A percentile compares a stretch with the other conserved stretches of the same genome.
phyloP scores from a whole-genome alignment of 1,140 invertebrate species.

The Drosophila melanica region DNA sequence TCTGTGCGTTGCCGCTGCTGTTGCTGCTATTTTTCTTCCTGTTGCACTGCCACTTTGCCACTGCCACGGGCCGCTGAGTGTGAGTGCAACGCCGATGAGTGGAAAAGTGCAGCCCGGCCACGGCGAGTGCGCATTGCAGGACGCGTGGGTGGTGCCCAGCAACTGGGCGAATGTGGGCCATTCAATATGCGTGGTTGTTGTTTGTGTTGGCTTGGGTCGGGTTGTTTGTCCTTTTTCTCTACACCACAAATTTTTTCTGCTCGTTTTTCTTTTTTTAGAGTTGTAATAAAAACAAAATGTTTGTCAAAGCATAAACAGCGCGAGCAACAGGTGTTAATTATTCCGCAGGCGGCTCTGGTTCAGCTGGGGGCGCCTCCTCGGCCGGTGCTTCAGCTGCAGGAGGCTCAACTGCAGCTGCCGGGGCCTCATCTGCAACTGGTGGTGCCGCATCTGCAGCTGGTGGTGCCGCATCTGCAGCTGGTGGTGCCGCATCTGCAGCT shows the following conservation, averaged over 20 bases:
- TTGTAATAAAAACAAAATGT: constrained; percentile 37
- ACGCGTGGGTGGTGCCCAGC: constrained; percentile 11
- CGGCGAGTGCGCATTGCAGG: constrained; percentile 45
- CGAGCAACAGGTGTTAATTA: constrained; percentile 64
- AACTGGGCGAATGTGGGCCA: not conserved
- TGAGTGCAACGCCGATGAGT: constrained; percentile 36
- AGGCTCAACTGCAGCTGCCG: not conserved
- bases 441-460: not conserved
- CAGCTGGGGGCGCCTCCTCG: constrained; percentile 11
- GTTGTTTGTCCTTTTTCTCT: constrained; percentile 48
- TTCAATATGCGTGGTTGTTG: not conserved
- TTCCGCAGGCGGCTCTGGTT: constrained; percentile 15
- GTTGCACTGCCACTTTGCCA: constrained; percentile 34
- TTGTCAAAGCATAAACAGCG: constrained; percentile 39
- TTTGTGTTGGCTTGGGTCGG: not conserved
- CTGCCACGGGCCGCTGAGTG: constrained; percentile 20
- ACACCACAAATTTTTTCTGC: constrained; percentile 31
- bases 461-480: constrained; percentile 6
- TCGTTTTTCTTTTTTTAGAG: constrained; percentile 7
- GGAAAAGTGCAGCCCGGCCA: constrained; percentile 42
- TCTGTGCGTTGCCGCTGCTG: not conserved
- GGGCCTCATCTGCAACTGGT: constrained; percentile 3
- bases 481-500: constrained; percentile 34
- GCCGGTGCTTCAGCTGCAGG: constrained; percentile 23
- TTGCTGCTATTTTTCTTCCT: constrained; percentile 13